A percentile compares a stretch with the other conserved stretches of the same genome.
Conservation (phyloP, 2,888 invertebrate species). For the Drosophila meridiana region DNA sequence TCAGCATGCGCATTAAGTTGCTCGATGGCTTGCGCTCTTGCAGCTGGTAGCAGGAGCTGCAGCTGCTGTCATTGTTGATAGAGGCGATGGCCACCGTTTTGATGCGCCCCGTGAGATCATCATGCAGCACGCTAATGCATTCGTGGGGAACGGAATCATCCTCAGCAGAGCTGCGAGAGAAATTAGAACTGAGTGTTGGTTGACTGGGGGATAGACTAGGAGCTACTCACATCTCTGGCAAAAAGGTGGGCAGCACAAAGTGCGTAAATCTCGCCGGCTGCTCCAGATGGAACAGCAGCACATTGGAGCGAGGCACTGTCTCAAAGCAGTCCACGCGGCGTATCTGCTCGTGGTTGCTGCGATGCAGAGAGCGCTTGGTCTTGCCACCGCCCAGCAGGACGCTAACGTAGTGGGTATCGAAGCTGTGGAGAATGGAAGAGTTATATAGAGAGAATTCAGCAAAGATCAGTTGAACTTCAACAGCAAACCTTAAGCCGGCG, state of each 20-base stretch:
- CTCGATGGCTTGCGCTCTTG: conserved; percentile 68
- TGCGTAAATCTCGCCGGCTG: conserved; percentile 87
- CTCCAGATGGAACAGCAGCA: conserved; percentile 88
- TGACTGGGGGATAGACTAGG: rapidly evolving
- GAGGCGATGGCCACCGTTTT: conserved; percentile 86
- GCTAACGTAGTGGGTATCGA: conserved; percentile 87
- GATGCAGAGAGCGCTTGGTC: conserved; percentile 86
- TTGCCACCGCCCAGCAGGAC: conserved; percentile 90
- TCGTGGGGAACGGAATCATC: conserved; percentile 82
- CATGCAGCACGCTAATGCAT: conserved; percentile 88
- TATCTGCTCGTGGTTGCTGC: conserved; percentile 90
- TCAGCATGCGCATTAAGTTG: conserved; percentile 62
- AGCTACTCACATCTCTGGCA: conserved; percentile 86
- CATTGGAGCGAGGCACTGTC: conserved; percentile 87
- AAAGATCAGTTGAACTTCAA: not conserved
- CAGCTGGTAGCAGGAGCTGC: conserved; percentile 78
- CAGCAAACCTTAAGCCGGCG: conserved; percentile 72
- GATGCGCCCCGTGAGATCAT: conserved; percentile 86
- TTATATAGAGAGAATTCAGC: not conserved
- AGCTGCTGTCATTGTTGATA: conserved; percentile 55
- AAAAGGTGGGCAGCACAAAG: conserved; percentile 88
- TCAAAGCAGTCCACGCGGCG: conserved; percentile 87
- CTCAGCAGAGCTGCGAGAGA: conserved; percentile 7
- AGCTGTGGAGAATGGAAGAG: conserved; percentile 85
- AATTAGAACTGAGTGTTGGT: rapidly evolving